phyloP scores from a whole-genome alignment of 2,113 vertebrate species.

The Procavia capensis region DNA sequence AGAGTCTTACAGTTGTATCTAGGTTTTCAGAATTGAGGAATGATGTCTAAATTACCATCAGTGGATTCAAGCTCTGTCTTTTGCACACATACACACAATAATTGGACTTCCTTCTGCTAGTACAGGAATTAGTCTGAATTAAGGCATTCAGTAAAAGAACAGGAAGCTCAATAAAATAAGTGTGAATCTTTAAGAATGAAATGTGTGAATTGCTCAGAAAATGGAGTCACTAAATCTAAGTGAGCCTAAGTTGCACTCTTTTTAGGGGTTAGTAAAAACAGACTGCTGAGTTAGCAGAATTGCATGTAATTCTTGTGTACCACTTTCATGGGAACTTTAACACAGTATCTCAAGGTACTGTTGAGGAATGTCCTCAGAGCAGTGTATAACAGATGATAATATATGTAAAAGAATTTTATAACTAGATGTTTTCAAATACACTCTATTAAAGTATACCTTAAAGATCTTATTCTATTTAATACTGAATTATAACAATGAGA shows the following conservation, averaged over 20 bases:
- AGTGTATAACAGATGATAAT: not conserved
- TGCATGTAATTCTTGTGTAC: slow-evolving; percentile 11
- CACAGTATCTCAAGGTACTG: not conserved
- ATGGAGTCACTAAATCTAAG: slow-evolving; percentile 23
- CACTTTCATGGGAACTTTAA: slow-evolving; percentile 30
- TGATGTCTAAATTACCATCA: not conserved
- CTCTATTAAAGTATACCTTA: too few species aligned
- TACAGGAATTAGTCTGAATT: not conserved
- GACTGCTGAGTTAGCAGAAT: not conserved
- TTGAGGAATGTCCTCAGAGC: not conserved
- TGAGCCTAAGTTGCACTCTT: too few species aligned
- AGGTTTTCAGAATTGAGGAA: not conserved
- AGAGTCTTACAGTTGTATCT: not conserved
- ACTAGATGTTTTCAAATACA: too few species aligned
- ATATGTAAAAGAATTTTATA: not conserved
- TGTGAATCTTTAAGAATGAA: slow-evolving; percentile 32
- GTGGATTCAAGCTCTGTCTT: not conserved
- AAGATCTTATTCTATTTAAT: too few species aligned
- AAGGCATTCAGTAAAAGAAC: not conserved
- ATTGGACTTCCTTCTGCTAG: not conserved
- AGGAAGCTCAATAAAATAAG: not conserved
- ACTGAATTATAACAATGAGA: too few species aligned
- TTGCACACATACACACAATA: too few species aligned
- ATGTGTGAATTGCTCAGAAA: slow-evolving; percentile 25
- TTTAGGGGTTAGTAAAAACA: not conserved